These are phyloP conservation scores for Gephyroberyx darwinii DNA, from an alignment of 2,797 vertebrate genomes.

Conservation along the genomic window DNA sequence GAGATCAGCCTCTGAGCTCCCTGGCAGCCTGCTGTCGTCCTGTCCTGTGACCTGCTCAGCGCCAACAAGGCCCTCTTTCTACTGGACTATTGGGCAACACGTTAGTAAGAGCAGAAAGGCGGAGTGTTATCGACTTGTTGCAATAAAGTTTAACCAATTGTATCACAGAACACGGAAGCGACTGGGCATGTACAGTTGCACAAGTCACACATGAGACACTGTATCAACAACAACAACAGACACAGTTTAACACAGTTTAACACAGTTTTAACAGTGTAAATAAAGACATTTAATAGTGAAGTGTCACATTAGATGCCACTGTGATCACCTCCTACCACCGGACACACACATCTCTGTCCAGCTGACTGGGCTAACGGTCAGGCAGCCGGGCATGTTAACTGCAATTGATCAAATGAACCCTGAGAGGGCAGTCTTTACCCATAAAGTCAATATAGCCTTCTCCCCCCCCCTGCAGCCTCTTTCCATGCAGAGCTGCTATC, in stretches of 20 bases:
- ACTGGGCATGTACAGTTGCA: neutral
- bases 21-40: neutral
- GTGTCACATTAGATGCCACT: no score
- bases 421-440: constrained; percentile 78
- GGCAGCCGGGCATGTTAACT: constrained; percentile 30
- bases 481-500: constrained; percentile 25
- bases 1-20: constrained; percentile 50
- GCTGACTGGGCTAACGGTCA: constrained; percentile 12
- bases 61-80: neutral
- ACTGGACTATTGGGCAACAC: neutral
- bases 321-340: no score
- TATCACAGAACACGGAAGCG: constrained; percentile 31
- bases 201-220: neutral
- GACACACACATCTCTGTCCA: neutral
- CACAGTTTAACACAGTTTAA: no score
- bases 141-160: constrained; percentile 66
- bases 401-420: constrained; percentile 63
- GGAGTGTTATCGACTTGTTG: constrained; percentile 9
- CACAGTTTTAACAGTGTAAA: neutral
- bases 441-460: constrained; percentile 39
- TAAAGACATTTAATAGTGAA: neutral
- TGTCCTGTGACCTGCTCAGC: constrained; percentile 41
- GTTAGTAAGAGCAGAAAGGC: constrained; percentile 13
- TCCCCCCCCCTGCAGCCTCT: constrained; percentile 33
- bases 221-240: neutral